Conservation (phyloP, 2,113 vertebrate genomes). For the Poecile atricapillus region DNA sequence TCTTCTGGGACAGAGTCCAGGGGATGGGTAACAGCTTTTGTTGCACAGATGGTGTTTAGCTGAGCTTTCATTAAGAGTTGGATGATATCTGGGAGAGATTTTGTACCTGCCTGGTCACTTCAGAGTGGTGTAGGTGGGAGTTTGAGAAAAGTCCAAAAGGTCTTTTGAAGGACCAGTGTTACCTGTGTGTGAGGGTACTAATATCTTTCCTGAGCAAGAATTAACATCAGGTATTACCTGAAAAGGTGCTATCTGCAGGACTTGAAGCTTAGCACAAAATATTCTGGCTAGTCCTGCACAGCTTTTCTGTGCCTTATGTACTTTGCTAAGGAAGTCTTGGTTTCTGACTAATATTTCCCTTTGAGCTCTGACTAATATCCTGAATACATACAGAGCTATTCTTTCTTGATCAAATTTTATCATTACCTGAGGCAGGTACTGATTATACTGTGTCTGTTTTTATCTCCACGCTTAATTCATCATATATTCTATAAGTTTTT, state of each 20-base stretch:
- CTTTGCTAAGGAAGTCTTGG: background rate
- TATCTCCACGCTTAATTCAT: constrained; percentile 3
- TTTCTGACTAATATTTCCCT: constrained; percentile 16
- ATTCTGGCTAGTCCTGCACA: background rate
- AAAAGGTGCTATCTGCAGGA: background rate
- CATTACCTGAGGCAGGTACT: background rate
- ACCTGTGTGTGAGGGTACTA: background rate
- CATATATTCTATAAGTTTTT: background rate
- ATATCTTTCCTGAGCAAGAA: background rate
- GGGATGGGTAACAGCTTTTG: background rate
- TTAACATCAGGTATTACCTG: background rate
- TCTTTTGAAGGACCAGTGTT: background rate
- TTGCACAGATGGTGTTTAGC: background rate
- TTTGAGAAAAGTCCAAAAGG: background rate
- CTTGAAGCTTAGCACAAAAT: background rate
- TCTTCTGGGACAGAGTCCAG: background rate
- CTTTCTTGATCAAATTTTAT: background rate
- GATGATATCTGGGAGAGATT: background rate
- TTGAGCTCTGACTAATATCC: background rate
- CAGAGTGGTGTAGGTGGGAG: background rate
- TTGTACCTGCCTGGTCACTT: background rate
- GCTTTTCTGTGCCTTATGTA: background rate
- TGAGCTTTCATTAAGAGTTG: background rate
- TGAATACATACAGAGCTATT: background rate
- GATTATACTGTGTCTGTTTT: background rate